phyloP scores from a whole-genome alignment of 2,888 invertebrate genomes.

The Iselma pallidipennis region DNA sequence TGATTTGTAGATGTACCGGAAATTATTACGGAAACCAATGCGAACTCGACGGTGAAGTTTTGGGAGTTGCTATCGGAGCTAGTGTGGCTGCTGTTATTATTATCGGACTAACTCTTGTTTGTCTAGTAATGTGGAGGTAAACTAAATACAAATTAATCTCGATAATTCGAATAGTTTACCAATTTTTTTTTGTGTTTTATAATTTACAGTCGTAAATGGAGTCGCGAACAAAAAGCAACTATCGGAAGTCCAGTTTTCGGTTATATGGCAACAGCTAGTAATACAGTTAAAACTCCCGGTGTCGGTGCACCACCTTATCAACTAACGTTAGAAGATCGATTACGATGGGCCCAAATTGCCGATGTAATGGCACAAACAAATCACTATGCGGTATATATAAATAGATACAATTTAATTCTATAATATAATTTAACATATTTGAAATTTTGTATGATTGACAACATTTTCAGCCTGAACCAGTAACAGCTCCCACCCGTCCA shows the following conservation, averaged over 20 bases:
- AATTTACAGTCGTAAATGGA: slow-evolving; percentile 78
- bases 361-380: slow-evolving; percentile 87
- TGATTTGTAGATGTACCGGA: slow-evolving; percentile 69
- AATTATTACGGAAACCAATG: slow-evolving; percentile 88
- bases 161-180: slow-evolving; percentile 10
- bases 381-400: slow-evolving; percentile 72
- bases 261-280: slow-evolving; percentile 75
- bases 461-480: slow-evolving; percentile 74
- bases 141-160: slow-evolving; percentile 2
- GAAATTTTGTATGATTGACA: not conserved
- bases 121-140: slow-evolving; percentile 89
- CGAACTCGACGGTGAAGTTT: slow-evolving; percentile 89
- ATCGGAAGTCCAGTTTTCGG: slow-evolving; percentile 85
- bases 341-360: slow-evolving; percentile 88
- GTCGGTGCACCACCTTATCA: slow-evolving; percentile 79
- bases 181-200: too few relatives aligned
- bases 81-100: slow-evolving; percentile 87
- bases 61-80: slow-evolving; percentile 89
- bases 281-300: slow-evolving; percentile 71
- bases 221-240: slow-evolving; percentile 80
- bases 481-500: slow-evolving; percentile 72
- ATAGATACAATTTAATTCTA: not conserved
- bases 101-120: slow-evolving; percentile 83
- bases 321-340: slow-evolving; percentile 76
- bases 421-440: not conserved